These are phyloP conservation scores for Limonius californicus DNA, from an alignment of 1,140 invertebrate species.

Conservation along the genomic window DNA sequence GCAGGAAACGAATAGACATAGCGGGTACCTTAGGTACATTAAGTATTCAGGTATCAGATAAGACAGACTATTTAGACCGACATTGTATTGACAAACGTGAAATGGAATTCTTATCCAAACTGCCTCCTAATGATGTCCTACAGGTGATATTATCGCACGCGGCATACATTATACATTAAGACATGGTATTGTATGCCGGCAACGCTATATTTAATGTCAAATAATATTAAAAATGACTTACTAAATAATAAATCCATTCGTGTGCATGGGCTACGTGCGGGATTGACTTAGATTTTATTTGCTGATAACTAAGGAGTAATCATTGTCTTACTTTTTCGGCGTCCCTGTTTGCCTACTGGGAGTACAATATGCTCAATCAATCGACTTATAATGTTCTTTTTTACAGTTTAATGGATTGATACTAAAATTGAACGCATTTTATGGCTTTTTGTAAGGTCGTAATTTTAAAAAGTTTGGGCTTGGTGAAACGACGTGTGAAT, in stretches of 20 bases:
- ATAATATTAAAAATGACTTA: slow-evolving; percentile 36
- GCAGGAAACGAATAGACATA: neutral
- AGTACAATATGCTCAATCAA: neutral
- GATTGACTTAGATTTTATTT: slow-evolving; percentile 25
- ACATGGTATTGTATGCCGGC: slow-evolving; percentile 31
- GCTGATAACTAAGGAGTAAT: slow-evolving; percentile 21
- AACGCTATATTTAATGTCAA: slow-evolving; percentile 33
- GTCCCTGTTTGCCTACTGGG: neutral
- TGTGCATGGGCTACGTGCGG: slow-evolving; percentile 30
- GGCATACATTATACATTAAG: slow-evolving; percentile 34
- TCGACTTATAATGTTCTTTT: neutral
- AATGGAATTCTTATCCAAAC: slow-evolving; percentile 27
- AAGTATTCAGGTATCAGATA: slow-evolving; percentile 26
- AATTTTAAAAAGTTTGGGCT: too few species aligned
- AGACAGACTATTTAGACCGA: slow-evolving; percentile 16
- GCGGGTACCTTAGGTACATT: slow-evolving; percentile 8
- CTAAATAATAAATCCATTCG: slow-evolving; percentile 38
- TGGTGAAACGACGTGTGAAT: too few species aligned
- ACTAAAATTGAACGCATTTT: too few species aligned
- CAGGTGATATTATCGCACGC: slow-evolving; percentile 23
- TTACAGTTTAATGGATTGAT: too few species aligned
- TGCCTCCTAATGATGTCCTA: slow-evolving; percentile 16
- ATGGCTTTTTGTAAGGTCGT: too few species aligned
- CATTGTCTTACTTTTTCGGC: slow-evolving; percentile 23
- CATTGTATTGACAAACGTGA: slow-evolving; percentile 25